Percentiles rank a stretch among this genome's conserved stretches.
Evolutionary conservation across 2,888 invertebrate genomes (phyloP).

Genomic region (Lithophane semibrunnea): DNA sequence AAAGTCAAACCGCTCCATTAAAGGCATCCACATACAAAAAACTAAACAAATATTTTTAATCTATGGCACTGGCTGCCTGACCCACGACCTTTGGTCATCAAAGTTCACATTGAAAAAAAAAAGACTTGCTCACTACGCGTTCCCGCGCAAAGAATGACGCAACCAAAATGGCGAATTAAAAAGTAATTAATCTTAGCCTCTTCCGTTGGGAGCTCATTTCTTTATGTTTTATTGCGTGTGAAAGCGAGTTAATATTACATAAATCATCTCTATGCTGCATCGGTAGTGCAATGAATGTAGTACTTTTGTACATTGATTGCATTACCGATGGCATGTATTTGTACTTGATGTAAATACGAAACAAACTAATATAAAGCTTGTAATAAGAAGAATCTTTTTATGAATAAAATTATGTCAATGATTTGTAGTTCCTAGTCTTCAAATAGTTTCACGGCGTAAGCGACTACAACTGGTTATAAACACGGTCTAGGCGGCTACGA

Average conservation of each 20-base stretch:
- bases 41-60: slow-evolving; percentile 15
- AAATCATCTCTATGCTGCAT: slow-evolving; percentile 71
- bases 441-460: not conserved
- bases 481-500: no score
- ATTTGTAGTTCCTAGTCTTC: not conserved
- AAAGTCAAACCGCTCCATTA: not conserved
- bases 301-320: not conserved
- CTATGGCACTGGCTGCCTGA: slow-evolving; percentile 21
- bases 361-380: no score
- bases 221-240: slow-evolving; percentile 84
- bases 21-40: not conserved
- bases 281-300: slow-evolving; percentile 27
- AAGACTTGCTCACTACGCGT: slow-evolving; percentile 43
- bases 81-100: slow-evolving; percentile 53
- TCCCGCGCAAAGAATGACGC: slow-evolving; percentile 72
- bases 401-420: not conserved
- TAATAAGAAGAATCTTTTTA: no score
- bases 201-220: slow-evolving; percentile 74
- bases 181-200: slow-evolving; percentile 84
- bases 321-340: not conserved
- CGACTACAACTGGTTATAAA: not conserved
- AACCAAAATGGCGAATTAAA: slow-evolving; percentile 87
- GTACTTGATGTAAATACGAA: not conserved
- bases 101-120: slow-evolving; percentile 43
- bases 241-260: slow-evolving; percentile 81